Conservation (phyloP, 2,888 invertebrate species). For the Hypercompe scribonia region DNA sequence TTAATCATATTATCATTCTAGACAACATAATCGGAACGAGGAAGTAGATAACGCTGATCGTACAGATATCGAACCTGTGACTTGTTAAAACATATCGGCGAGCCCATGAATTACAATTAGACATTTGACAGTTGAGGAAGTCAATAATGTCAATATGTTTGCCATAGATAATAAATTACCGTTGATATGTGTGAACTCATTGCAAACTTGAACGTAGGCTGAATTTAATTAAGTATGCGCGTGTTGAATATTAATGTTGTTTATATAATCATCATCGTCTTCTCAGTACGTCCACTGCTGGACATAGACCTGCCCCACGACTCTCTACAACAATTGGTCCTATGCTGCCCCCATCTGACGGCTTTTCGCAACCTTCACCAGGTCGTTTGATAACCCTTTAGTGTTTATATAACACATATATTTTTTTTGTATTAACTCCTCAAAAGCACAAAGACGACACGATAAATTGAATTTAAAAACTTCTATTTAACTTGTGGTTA, state of each 20-base stretch:
- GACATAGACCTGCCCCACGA: no score
- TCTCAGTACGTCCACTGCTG: no score
- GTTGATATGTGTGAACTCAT: constrained; percentile 8
- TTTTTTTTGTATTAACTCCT: neutral
- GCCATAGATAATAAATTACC: constrained; percentile 5
- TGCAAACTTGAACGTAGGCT: neutral
- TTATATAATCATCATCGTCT: no score
- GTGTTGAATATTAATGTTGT: constrained; percentile 2
- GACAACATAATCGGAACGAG: constrained; percentile 30
- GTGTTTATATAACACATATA: no score
- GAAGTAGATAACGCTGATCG: constrained; percentile 39
- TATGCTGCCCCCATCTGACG: no score
- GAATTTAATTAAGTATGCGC: neutral
- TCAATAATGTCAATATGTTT: constrained; percentile 24
- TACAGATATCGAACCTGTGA: constrained; percentile 29
- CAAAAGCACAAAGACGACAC: neutral
- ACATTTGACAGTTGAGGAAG: constrained; percentile 40
- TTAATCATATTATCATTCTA: constrained; percentile 17
- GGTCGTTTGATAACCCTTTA: no score
- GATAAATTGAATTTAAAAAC: neutral
- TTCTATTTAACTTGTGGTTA: neutral
- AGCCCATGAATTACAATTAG: constrained; percentile 42
- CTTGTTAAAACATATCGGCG: constrained; percentile 42
- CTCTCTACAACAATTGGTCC: no score
- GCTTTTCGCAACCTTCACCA: no score